phyloP scores from a whole-genome alignment of 1,140 invertebrate genomes.

The Brachionus koreanus region DNA sequence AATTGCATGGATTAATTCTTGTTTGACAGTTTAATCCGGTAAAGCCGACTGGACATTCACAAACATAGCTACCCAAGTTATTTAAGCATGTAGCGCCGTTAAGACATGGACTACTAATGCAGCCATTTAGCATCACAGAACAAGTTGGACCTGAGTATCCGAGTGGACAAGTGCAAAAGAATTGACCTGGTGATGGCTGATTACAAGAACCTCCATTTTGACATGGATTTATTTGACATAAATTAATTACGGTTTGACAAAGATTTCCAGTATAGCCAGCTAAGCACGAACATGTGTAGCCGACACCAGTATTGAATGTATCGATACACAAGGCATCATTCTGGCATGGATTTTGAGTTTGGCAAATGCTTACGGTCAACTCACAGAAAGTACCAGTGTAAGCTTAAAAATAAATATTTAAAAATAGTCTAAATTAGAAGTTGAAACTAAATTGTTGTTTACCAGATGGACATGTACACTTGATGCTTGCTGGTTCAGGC shows the following conservation, averaged over 20 bases:
- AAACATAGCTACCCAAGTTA: slow-evolving; percentile 69
- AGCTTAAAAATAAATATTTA: slow-evolving; percentile 60
- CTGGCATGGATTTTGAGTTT: slow-evolving; percentile 66
- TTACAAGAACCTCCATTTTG: slow-evolving; percentile 49
- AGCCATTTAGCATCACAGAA: slow-evolving; percentile 45
- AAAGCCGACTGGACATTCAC: slow-evolving; percentile 45
- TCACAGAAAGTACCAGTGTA: slow-evolving; percentile 62
- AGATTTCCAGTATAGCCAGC: slow-evolving; percentile 45
- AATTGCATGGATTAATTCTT: slow-evolving; percentile 47
- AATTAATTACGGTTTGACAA: slow-evolving; percentile 46
- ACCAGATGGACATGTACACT: slow-evolving; percentile 68
- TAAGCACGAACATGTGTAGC: slow-evolving; percentile 35
- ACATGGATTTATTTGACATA: slow-evolving; percentile 46
- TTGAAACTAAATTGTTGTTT: slow-evolving; percentile 51
- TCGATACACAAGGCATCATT: slow-evolving; percentile 84
- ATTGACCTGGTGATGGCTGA: slow-evolving; percentile 42
- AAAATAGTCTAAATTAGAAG: slow-evolving; percentile 65
- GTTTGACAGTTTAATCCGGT: slow-evolving; percentile 51
- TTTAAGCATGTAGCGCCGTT: slow-evolving; percentile 47
- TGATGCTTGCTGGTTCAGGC: slow-evolving; percentile 45
- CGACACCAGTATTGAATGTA: slow-evolving; percentile 50
- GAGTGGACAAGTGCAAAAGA: slow-evolving; percentile 48
- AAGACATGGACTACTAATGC: slow-evolving; percentile 47
- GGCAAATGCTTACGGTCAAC: background rate
- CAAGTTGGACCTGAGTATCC: slow-evolving; percentile 48